Evolutionary conservation across 1,140 invertebrate species (phyloP).

Genomic region (Marisa cornuarietis): DNA sequence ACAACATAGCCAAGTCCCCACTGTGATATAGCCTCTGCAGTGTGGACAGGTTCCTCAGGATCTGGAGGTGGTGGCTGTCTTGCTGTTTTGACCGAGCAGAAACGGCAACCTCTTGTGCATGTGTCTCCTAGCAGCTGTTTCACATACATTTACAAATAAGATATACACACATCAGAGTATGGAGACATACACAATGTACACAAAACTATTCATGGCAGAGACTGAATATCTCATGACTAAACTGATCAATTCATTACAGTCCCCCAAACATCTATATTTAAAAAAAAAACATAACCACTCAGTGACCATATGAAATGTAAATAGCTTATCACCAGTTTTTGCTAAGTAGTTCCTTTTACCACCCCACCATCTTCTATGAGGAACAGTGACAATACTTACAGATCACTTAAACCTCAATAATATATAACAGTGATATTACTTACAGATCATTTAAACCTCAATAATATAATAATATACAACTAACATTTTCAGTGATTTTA

Average conservation of each 20-base stretch:
- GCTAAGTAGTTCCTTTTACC: neutral
- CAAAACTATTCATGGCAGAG: too few relatives aligned
- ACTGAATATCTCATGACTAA: too few relatives aligned
- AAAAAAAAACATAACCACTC: too few relatives aligned
- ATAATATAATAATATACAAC: too few relatives aligned
- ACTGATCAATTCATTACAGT: too few relatives aligned
- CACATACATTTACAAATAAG: neutral
- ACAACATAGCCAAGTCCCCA: constrained; percentile 99
- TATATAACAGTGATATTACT: too few relatives aligned
- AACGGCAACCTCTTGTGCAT: constrained; percentile 80
- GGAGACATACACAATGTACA: neutral
- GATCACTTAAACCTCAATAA: neutral
- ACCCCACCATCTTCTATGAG: too few relatives aligned
- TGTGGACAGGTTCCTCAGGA: constrained; percentile 90
- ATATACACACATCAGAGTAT: neutral
- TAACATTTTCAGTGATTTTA: too few relatives aligned
- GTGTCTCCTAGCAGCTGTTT: constrained; percentile 63
- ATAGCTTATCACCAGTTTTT: neutral
- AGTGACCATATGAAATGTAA: neutral
- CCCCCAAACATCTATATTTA: too few relatives aligned
- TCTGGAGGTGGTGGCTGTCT: constrained; percentile 90
- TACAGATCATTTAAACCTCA: too few relatives aligned
- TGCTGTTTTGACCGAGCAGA: constrained; percentile 99
- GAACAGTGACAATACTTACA: neutral
- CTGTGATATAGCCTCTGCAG: constrained; percentile 87